These are phyloP conservation scores for Perodicticus potto DNA, from an alignment of 2,797 vertebrate genomes.

Conservation along the genomic window DNA sequence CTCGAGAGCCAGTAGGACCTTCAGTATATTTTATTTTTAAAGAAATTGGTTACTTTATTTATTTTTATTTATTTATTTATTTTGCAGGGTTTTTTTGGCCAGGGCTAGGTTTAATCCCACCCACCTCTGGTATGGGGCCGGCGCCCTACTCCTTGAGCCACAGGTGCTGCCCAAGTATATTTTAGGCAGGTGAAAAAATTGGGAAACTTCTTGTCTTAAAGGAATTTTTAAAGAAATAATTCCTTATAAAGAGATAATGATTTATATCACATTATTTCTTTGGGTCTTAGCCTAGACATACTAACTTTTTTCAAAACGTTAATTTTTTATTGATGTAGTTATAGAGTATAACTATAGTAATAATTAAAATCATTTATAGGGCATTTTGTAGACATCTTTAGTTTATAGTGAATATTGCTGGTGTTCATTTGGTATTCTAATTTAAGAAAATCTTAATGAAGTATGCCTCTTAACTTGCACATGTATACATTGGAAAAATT, in stretches of 20 bases:
- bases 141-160: too few species aligned
- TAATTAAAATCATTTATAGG: background rate
- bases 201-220: background rate
- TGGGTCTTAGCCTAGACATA: background rate
- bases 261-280: background rate
- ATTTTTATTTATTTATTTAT: too few species aligned
- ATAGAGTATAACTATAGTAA: background rate
- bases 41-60: too few species aligned
- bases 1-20: background rate
- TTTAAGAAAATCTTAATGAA: conserved; percentile 10
- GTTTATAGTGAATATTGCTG: background rate
- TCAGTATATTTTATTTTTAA: too few species aligned
- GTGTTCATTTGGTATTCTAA: conserved; percentile 17
- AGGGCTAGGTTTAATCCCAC: too few species aligned
- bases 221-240: background rate
- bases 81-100: too few species aligned
- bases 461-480: background rate
- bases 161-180: too few species aligned
- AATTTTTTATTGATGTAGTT: background rate
- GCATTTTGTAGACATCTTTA: background rate
- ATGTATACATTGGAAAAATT: background rate
- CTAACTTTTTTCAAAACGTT: conserved; percentile 1
- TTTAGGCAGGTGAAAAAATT: too few species aligned
- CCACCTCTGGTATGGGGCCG: too few species aligned
- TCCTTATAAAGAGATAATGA: background rate